Evolutionary conservation across 2,888 invertebrate genomes (phyloP).

Genomic region (Drosophila lacicola): DNA sequence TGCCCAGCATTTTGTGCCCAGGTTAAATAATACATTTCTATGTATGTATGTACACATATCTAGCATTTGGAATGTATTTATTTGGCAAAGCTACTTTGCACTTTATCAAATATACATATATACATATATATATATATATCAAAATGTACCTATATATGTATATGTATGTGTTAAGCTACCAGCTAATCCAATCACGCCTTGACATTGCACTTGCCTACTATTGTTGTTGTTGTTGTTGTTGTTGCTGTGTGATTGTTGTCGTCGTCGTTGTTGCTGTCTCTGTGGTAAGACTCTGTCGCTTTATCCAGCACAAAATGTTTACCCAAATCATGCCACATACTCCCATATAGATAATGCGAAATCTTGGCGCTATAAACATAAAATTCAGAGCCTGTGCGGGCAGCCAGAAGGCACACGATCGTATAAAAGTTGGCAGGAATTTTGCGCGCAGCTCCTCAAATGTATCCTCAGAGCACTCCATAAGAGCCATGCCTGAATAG

Average conservation of each 20-base stretch:
- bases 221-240: conserved; percentile 16
- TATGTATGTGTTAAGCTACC: conserved; percentile 40
- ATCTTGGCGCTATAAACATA: conserved; percentile 89
- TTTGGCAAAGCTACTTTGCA: conserved; percentile 52
- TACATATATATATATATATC: conserved; percentile 8
- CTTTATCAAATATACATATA: conserved; percentile 48
- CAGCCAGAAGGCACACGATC: conserved; percentile 93
- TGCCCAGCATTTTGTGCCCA: conserved; percentile 49
- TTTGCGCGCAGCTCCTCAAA: conserved; percentile 90
- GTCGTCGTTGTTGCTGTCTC: conserved; percentile 6
- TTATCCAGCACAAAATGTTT: conserved; percentile 93
- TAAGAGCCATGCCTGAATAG: conserved; percentile 89
- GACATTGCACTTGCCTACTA: conserved; percentile 12
- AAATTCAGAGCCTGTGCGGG: conserved; percentile 93
- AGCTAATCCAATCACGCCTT: conserved; percentile 49
- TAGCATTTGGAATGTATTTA: conserved; percentile 58
- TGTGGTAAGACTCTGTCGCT: conserved; percentile 86
- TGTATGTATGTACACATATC: conserved; percentile 9
- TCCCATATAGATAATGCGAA: conserved; percentile 92
- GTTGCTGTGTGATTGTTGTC: background rate
- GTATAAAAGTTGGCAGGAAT: conserved; percentile 89
- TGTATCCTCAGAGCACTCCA: conserved; percentile 90
- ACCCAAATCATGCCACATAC: conserved; percentile 93
- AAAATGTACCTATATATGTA: conserved; percentile 7
- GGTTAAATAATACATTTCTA: conserved; percentile 62